A percentile compares a stretch with the other conserved stretches of the same genome.
These are phyloP conservation scores for Plebejus argus DNA, from an alignment of 2,888 invertebrate genomes.

Conservation along the genomic window DNA sequence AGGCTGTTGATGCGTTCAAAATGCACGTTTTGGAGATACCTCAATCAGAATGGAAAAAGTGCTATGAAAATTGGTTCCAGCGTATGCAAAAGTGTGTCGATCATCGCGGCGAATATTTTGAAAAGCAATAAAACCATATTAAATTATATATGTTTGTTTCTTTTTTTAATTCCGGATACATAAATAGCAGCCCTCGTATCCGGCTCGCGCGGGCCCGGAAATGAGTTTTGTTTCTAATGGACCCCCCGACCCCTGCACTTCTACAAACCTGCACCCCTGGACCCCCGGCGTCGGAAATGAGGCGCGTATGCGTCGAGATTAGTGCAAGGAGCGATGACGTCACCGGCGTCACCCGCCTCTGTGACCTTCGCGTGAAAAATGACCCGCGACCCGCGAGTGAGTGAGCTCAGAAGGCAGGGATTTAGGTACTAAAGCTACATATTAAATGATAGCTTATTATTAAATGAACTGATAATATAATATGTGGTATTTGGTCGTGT, in stretches of 20 bases:
- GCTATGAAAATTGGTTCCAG: too few relatives aligned
- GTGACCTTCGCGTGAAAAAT: constrained; percentile 8
- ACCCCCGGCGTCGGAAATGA: constrained; percentile 1
- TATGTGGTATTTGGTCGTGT: not conserved
- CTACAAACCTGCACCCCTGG: not conserved
- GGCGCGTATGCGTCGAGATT: constrained; percentile 10
- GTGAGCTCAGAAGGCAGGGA: not conserved
- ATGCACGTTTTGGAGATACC: too few relatives aligned
- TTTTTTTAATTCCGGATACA: too few relatives aligned
- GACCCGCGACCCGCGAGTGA: not conserved
- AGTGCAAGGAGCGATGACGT: not conserved
- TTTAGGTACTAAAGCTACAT: not conserved
- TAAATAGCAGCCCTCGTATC: too few relatives aligned
- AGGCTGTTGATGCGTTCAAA: too few relatives aligned
- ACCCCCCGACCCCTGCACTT: not conserved
- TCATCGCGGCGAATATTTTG: too few relatives aligned
- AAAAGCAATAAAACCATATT: too few relatives aligned
- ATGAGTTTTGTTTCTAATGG: constrained; percentile 15
- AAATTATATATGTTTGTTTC: too few relatives aligned
- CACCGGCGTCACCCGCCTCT: not conserved
- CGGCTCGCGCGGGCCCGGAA: not conserved
- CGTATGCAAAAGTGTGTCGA: too few relatives aligned
- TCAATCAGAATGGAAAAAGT: too few relatives aligned
- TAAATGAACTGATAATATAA: not conserved
- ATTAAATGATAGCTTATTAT: not conserved